A percentile compares a stretch with the other conserved stretches of the same genome.
Evolutionary conservation across 2,797 vertebrate genomes (phyloP).

Genomic region (Streptopelia turtur): DNA sequence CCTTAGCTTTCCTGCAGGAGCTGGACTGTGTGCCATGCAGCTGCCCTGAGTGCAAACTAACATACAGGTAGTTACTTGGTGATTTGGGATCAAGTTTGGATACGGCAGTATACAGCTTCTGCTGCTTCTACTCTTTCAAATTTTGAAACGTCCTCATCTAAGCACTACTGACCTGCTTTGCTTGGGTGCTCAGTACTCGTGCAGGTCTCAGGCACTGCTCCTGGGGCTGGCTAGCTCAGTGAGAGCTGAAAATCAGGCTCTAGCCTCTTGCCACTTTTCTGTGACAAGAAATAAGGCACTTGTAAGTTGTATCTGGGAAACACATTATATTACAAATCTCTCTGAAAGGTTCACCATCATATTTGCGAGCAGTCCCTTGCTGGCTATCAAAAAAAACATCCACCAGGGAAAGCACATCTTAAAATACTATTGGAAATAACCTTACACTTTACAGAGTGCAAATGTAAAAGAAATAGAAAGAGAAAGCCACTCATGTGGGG

Average conservation of each 20-base stretch:
- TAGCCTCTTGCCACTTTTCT: neutral
- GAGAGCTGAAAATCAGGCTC: neutral
- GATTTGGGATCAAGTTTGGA: neutral
- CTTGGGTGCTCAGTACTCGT: neutral
- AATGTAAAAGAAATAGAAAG: slow-evolving; percentile 37
- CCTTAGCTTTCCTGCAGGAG: neutral
- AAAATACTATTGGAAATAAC: slow-evolving; percentile 20
- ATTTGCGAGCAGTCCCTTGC: neutral
- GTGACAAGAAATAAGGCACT: neutral
- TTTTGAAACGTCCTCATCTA: neutral
- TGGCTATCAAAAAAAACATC: neutral
- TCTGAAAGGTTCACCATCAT: neutral
- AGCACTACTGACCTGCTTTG: neutral
- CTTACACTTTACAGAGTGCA: slow-evolving; percentile 9
- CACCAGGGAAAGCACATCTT: slow-evolving; percentile 9
- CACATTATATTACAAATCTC: neutral
- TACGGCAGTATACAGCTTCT: neutral
- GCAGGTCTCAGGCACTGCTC: neutral
- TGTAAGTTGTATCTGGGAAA: neutral
- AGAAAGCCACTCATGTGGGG: neutral
- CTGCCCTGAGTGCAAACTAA: neutral
- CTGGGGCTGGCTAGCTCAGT: neutral
- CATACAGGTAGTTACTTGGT: neutral
- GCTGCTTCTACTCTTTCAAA: neutral
- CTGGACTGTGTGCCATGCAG: neutral